Evolutionary conservation across 2,888 invertebrate species (phyloP).

Genomic region (Silvanus unidentatus): DNA sequence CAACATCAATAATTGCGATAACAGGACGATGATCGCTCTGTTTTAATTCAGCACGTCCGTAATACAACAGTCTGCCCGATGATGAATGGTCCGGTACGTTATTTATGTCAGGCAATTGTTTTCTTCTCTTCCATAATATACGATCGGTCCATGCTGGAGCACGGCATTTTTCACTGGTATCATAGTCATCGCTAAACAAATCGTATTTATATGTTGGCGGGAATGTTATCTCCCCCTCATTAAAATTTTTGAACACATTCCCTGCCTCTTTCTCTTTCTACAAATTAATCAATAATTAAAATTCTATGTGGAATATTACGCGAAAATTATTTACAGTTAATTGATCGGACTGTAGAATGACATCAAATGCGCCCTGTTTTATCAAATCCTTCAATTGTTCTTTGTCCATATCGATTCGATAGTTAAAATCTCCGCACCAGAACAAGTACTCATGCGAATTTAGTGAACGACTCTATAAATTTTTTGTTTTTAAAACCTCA

Average conservation of each 20-base stretch:
- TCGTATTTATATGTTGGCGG: constrained; percentile 99
- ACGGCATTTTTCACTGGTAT: constrained; percentile 95
- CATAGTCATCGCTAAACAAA: constrained; percentile 96
- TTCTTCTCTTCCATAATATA: constrained; percentile 85
- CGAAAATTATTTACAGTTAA: constrained; percentile 51
- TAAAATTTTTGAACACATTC: constrained; percentile 86
- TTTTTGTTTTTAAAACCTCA: background rate
- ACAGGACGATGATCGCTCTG: constrained; percentile 98
- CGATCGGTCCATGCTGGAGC: constrained; percentile 99
- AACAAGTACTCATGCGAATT: constrained; percentile 97
- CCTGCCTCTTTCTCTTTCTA: constrained; percentile 69
- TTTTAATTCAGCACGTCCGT: constrained; percentile 90
- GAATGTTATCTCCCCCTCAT: constrained; percentile 87
- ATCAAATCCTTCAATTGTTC: constrained; percentile 87
- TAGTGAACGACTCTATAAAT: constrained; percentile 67
- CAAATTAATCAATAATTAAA: constrained; percentile 11
- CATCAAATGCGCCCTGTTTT: constrained; percentile 64
- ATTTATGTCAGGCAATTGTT: constrained; percentile 60
- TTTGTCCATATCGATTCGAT: constrained; percentile 91
- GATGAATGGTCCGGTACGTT: constrained; percentile 62
- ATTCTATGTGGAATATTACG: background rate
- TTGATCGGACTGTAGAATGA: constrained; percentile 83
- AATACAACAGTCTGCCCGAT: constrained; percentile 73
- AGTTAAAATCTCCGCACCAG: constrained; percentile 99
- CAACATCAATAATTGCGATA: constrained; percentile 82